Base-by-base conservation (phyloP, 1,140 invertebrate genomes). In the Camponotus pennsylvanicus region DNA sequence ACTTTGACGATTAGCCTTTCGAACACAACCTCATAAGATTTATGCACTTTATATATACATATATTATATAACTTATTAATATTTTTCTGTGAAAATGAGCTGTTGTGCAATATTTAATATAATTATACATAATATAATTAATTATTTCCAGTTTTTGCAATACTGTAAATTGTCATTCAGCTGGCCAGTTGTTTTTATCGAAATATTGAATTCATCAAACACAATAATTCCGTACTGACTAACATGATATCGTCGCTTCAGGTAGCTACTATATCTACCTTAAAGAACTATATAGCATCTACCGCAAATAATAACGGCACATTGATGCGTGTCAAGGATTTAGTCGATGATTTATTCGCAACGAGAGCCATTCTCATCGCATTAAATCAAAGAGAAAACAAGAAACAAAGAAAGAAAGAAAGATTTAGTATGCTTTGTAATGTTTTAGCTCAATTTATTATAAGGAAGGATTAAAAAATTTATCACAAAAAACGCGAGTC, bases 251-350 rank as follows among this genome's bases (percentile, higher is more conserved):
- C 15, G 11, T 21, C 52, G 15, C 18, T 27, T 11, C 34, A n/a
- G 34, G n/a, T 34, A 6, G n/a, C 5, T 32, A 32, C 34, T 37
- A 61, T 45, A 52, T 87, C 32, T 21, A 66, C 32, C 59, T 59
- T 2, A 21, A 85, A 67, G 84, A 77, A 55, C 67, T 82, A 55
- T 59, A 52, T 59, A 52, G 70, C 52, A 70, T 85, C 45, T 83
- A 85, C 55, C 67, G 66, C 40, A 57, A 5, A 57, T 85, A 90
- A 85, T 89, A 90, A 90, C 78, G 73, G 79, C 77, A 76, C 32
- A 61, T 85, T 84, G 69, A 90, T 90, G 71, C 77, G 59, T 89
- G 87, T 90, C 85, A 89, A 84, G 85, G 85, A 90, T 87, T 78
- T 15, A 71, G 37, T 71, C 11, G 69, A 69, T 15, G 49, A 52